Evolutionary conservation across 2,888 invertebrate genomes (phyloP).

Genomic region (Mactromeris polynyma): DNA sequence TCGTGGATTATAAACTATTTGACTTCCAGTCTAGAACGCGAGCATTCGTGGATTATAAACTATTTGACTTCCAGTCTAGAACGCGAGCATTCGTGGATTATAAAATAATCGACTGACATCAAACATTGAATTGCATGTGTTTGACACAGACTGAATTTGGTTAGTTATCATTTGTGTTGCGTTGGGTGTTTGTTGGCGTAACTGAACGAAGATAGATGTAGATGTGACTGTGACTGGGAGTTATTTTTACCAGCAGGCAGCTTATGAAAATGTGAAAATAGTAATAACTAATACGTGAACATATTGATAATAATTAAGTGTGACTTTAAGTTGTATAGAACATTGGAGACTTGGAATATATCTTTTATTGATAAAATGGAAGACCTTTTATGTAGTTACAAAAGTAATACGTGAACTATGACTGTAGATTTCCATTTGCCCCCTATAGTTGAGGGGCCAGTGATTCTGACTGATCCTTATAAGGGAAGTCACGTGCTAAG

Average conservation of each 20-base stretch:
- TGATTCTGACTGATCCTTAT: constrained; percentile 72
- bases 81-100: neutral
- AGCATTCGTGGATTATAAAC: neutral
- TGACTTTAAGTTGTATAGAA: too few species aligned
- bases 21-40: neutral
- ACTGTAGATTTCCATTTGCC: constrained; percentile 28
- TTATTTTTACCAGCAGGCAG: too few species aligned
- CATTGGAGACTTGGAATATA: too few species aligned
- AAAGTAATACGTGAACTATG: neutral
- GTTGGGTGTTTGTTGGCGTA: too few species aligned
- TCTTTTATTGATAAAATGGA: neutral
- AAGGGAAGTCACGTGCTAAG: constrained; percentile 74
- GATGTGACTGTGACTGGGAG: too few species aligned
- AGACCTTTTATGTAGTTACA: neutral
- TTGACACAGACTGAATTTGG: neutral
- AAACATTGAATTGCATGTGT: neutral
- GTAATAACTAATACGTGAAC: too few species aligned
- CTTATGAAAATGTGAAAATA: too few species aligned
- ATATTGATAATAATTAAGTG: too few species aligned
- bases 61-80: neutral
- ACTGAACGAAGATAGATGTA: too few species aligned
- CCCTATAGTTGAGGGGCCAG: constrained; percentile 50
- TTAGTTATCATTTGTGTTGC: neutral
- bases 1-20: neutral
- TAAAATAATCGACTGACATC: neutral